A percentile compares a stretch with the other conserved stretches of the same genome.
These are phyloP conservation scores for Macrosteles quadrilineatus DNA, from an alignment of 1,140 invertebrate species.

Conservation along the genomic window DNA sequence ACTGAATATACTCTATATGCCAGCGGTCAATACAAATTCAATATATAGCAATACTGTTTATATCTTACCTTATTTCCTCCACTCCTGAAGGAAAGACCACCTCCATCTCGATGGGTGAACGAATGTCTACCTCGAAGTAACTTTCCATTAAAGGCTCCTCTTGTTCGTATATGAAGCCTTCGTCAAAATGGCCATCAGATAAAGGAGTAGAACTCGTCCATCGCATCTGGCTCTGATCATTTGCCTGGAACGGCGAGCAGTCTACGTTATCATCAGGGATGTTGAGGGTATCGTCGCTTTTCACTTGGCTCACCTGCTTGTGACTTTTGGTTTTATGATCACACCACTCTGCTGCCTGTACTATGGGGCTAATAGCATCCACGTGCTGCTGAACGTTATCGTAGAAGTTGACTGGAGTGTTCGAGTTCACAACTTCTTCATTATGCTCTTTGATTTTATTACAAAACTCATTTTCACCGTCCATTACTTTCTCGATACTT, in stretches of 20 bases:
- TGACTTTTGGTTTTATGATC: background rate
- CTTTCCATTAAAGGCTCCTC: conserved; percentile 7
- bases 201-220: conserved; percentile 4
- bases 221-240: background rate
- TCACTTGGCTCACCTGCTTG: background rate
- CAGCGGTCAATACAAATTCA: too few species aligned
- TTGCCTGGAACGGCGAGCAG: background rate
- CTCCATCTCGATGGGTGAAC: background rate
- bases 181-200: background rate
- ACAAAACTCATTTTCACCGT: conserved; percentile 15
- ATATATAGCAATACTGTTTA: too few species aligned
- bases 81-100: background rate
- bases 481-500: conserved; percentile 1
- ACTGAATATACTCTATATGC: too few species aligned
- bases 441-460: conserved; percentile 7
- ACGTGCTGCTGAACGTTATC: background rate
- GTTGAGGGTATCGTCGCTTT: background rate
- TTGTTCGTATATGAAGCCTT: background rate
- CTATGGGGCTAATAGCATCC: background rate
- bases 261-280: background rate
- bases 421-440: background rate
- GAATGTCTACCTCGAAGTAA: conserved; percentile 19
- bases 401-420: background rate
- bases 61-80: background rate
- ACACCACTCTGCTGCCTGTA: background rate